Base-by-base conservation (phyloP, 2,113 vertebrate genomes). In the Scomber colias region DNA sequence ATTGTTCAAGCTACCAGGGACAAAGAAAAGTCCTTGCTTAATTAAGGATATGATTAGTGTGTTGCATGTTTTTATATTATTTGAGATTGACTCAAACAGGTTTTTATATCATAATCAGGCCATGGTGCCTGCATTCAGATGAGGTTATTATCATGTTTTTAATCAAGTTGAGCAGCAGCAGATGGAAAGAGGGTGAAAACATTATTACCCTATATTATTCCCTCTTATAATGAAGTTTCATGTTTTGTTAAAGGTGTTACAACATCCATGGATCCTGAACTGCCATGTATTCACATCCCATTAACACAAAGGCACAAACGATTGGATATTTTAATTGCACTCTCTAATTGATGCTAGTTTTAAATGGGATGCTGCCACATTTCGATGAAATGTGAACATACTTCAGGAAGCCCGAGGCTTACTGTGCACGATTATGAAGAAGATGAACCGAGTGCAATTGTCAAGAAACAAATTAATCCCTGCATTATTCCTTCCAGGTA, bases 401-500 rank as follows among this genome's bases (percentile, higher is more conserved):
- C 77, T 74, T 75, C 62, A 17, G 15, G 59, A 17, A 40, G 69
- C 88, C 90, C 0, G 19, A 57, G 87, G 90, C 87, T 83, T 60
- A 31, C 74, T 57, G 50, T 57, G 61, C 71, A 56, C 19, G 31
- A 71, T 84, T 70, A 79, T 74, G 49, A 87, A 53, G 51, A 48
- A 68, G 66, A 76, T 80, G 64, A 82, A 62, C 48, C 54, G 67
- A 90, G 77, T 15, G 2, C 71, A 84, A 79, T 86, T 87, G 79
- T 87, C 73, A 67, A 68, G 45, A 79, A 88, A 79, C 79, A 88
- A 86, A 92, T 92, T 57, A 83, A 92, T 85, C 75, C 77, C 77
- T 69, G 75, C 59, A 66, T 78, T 88, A 75, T 90, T 90, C 87
- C 83, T 73, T 83, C 13, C 71, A 86, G 83, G 88, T 82, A 71